Percentiles rank a stretch among this genome's conserved stretches.
These are phyloP conservation scores for Sinocyclocheilus rhinocerous DNA, from an alignment of 2,113 vertebrate genomes.

Conservation along the genomic window DNA sequence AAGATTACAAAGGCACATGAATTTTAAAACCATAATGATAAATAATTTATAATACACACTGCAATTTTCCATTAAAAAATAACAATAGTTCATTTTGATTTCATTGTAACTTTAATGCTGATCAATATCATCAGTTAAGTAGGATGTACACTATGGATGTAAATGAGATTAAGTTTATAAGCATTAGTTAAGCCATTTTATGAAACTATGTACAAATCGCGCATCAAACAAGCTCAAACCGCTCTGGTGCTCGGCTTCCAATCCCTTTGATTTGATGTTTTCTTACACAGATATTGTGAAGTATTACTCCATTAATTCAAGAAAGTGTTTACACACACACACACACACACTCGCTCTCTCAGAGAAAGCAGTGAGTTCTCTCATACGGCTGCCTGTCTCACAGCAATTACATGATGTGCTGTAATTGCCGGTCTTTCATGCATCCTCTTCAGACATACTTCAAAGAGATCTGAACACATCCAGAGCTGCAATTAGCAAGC, in stretches of 20 bases:
- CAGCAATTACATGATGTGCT: slow-evolving; percentile 78
- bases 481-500: slow-evolving; percentile 80
- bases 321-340: background rate
- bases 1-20: no score
- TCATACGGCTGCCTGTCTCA: slow-evolving; percentile 79
- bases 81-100: no score
- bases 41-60: no score
- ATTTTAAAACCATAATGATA: no score
- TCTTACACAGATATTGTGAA: slow-evolving; percentile 48
- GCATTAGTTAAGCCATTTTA: background rate
- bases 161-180: slow-evolving; percentile 9
- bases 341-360: slow-evolving; percentile 15
- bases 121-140: background rate
- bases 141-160: background rate
- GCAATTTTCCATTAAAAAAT: no score
- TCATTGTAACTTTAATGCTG: background rate
- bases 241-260: slow-evolving; percentile 34
- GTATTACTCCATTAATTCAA: slow-evolving; percentile 54
- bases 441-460: slow-evolving; percentile 80
- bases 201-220: slow-evolving; percentile 18
- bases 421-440: slow-evolving; percentile 83
- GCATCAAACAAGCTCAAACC: slow-evolving; percentile 27
- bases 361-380: slow-evolving; percentile 61
- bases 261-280: slow-evolving; percentile 52
- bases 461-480: slow-evolving; percentile 78